Base-by-base conservation (phyloP, 2,113 vertebrate species). In the Dolichallabes microphthalmus region DNA sequence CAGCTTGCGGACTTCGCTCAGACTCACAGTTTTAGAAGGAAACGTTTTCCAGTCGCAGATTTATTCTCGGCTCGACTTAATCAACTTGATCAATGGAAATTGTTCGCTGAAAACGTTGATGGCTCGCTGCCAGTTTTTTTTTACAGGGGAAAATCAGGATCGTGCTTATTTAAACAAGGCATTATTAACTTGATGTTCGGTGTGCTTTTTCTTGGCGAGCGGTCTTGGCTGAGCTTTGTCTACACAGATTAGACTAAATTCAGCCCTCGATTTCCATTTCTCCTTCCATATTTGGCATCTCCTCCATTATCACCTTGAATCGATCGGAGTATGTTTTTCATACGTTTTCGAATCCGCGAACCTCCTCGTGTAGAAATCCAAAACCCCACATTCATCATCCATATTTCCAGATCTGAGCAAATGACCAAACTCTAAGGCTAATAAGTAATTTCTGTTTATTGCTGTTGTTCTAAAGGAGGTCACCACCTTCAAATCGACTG, bases 381-480 rank as follows among this genome's bases (percentile, higher is more conserved):
- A 82, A 86, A 82, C 52, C 52, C 30, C 58, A 27, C 66, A 88
- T 88, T 78, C 87, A 88, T 88, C 85, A 88, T 45, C 10, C 32
- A 15, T 60, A 79, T 60, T 60, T 82, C 80, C 14, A 63, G 85
- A 74, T 66, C 75, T 11, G 32, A 83, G 66, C 80, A 86, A 82
- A 82, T 45, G 50, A 10, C 74, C 27, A 14, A 77, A 13, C 27
- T 3, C 53, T 63, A 15, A 77, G 76, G 87, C 84, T 88, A 88
- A 86, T 76, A 82, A 63, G 69, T 53, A 79, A 53, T 84, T 85
- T 78, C 87, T 80, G 71, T 84, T 88, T 85, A 75, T 83, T 61
- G 82, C 82, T 88, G 85, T 88, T 88, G 61, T 88, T 88, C 82
- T 84, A 84, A 79, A 84, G 85, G 60, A 86, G 87, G 80, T 88